Percentiles rank a stretch among this genome's conserved stretches.
Conservation (phyloP, 2,113 vertebrate species). For the Lepisosteus oculatus region DNA sequence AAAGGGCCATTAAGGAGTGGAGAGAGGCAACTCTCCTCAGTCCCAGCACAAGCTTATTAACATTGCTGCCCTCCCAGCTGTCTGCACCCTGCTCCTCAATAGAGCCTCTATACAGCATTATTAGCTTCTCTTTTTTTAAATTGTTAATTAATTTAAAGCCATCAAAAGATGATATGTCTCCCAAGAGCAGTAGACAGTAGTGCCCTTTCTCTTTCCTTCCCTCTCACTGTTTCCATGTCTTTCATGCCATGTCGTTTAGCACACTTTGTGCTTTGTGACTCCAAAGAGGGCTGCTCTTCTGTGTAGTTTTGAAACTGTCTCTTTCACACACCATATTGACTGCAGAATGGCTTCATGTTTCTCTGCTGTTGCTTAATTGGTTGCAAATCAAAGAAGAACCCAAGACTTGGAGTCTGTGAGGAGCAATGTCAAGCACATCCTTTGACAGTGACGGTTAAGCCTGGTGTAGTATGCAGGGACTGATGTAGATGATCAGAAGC, state of each 20-base stretch:
- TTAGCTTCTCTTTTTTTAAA: conserved; percentile 17
- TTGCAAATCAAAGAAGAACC: no score
- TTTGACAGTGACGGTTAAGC: no score
- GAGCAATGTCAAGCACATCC: no score
- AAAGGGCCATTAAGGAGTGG: conserved; percentile 15
- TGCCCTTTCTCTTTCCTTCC: background rate
- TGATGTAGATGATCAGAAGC: no score
- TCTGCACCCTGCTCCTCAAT: conserved; percentile 13
- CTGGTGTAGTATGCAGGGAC: no score
- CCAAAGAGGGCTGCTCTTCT: background rate
- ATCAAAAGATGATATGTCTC: conserved; percentile 8
- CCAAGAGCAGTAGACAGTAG: background rate
- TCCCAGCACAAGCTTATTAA: conserved; percentile 21
- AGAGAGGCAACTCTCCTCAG: background rate
- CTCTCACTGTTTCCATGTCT: conserved; percentile 27
- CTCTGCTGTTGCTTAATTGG: no score
- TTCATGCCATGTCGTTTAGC: conserved; percentile 15
- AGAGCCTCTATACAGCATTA: conserved; percentile 13
- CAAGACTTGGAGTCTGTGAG: no score
- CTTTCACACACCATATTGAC: no score
- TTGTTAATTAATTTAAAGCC: conserved; percentile 23
- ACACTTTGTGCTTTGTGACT: no score
- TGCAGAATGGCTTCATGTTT: no score
- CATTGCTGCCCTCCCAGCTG: conserved; percentile 3
- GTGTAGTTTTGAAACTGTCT: no score